phyloP scores from a whole-genome alignment of 2,113 vertebrate species.

The Brachionichthys hirsutus region DNA sequence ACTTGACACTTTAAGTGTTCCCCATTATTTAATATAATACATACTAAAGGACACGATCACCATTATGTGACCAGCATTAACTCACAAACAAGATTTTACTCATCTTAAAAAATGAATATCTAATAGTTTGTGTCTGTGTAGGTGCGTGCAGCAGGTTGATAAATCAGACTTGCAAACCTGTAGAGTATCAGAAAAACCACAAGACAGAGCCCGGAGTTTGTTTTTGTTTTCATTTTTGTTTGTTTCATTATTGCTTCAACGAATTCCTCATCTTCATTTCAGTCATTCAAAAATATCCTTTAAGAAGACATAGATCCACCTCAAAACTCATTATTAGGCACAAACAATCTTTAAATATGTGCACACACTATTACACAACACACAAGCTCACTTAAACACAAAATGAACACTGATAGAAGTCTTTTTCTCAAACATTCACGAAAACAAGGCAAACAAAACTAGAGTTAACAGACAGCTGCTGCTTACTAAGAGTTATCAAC shows the following conservation, averaged over 20 bases:
- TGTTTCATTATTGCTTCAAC: constrained; percentile 74
- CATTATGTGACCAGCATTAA: constrained; percentile 34
- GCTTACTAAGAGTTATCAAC: constrained; percentile 55
- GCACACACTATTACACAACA: constrained; percentile 11
- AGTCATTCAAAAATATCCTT: constrained; percentile 56
- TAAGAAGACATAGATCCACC: constrained; percentile 40
- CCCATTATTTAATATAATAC: constrained; percentile 53
- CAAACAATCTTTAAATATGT: constrained; percentile 53
- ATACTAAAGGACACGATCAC: constrained; percentile 39
- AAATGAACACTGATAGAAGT: constrained; percentile 29
- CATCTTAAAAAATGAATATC: constrained; percentile 30
- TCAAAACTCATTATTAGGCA: constrained; percentile 62
- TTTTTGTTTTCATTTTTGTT: constrained; percentile 51
- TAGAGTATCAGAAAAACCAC: constrained; percentile 40
- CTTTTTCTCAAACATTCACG: constrained; percentile 27
- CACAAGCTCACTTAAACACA: constrained; percentile 11
- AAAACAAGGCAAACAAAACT: constrained; percentile 34
- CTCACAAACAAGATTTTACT: constrained; percentile 35
- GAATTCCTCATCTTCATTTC: constrained; percentile 42
- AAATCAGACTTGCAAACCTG: background rate
- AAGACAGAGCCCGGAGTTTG: constrained; percentile 36
- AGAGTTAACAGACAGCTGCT: constrained; percentile 58
- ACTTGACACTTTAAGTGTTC: constrained; percentile 15
- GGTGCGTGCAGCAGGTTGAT: constrained; percentile 16
- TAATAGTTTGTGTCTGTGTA: constrained; percentile 17